Conservation (phyloP, 2,113 vertebrate species). For the Enhydra lutris region DNA sequence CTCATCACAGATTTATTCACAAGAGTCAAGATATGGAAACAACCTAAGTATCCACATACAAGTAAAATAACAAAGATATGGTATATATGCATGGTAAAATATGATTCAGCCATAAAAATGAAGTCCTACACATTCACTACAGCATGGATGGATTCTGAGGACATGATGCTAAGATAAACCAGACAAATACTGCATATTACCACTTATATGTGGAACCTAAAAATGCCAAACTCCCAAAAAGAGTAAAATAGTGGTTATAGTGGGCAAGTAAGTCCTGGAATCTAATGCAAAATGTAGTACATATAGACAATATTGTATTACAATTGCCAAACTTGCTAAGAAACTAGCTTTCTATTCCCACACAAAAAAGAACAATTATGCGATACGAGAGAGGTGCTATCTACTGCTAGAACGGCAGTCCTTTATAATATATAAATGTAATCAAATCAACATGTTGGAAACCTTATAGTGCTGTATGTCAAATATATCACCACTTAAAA, state of each 20-base stretch:
- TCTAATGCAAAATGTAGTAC: neutral
- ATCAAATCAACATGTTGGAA: neutral
- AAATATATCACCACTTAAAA: neutral
- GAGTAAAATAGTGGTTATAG: neutral
- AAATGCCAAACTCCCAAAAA: neutral
- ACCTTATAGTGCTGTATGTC: neutral
- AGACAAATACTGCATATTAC: neutral
- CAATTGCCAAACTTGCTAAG: neutral
- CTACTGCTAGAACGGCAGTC: neutral
- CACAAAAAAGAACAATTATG: neutral
- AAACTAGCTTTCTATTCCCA: neutral
- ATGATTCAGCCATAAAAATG: neutral
- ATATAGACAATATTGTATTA: neutral
- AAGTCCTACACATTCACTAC: neutral
- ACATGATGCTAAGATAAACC: neutral
- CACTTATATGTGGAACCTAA: neutral
- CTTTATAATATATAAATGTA: neutral
- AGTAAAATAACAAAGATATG: neutral
- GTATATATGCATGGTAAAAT: neutral
- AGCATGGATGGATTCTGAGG: too few species aligned
- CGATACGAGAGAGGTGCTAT: neutral
- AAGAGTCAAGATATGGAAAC: neutral
- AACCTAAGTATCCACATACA: neutral
- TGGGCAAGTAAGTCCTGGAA: neutral
- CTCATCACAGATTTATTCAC: neutral